Percentiles rank a stretch among this genome's conserved stretches.
Evolutionary conservation across 64 coral and sea anemone genomes (phyloP).

Genomic region (Actinia tenebrosa): DNA sequence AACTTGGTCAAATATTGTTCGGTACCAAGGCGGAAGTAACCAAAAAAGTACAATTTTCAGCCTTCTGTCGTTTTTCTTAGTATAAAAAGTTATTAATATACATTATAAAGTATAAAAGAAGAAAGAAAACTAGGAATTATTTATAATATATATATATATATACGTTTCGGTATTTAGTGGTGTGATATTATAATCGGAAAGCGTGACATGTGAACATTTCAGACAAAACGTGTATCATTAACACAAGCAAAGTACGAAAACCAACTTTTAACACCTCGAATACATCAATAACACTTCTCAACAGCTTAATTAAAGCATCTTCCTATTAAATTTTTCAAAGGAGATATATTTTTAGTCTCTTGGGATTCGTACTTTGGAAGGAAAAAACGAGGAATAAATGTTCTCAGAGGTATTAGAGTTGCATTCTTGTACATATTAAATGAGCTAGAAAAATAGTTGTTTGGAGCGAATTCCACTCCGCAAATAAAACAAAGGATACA

Average conservation of each 20-base stretch:
- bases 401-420: background rate
- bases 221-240: background rate
- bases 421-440: slow-evolving; percentile 1
- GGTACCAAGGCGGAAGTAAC: background rate
- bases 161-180: background rate
- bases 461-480: background rate
- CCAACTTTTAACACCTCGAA: background rate
- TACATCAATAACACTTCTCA: background rate
- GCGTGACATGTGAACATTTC: background rate
- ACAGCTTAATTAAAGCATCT: background rate
- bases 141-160: background rate
- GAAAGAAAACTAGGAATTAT: background rate
- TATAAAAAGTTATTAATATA: background rate
- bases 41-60: background rate
- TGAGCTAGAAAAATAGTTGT: background rate
- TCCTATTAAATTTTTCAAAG: background rate
- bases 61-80: background rate
- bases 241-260: background rate
- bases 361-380: background rate
- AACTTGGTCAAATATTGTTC: background rate
- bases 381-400: background rate
- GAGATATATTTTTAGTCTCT: background rate
- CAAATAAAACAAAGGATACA: slow-evolving; percentile 74
- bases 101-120: background rate
- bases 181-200: background rate